Percentiles rank a stretch among this genome's conserved stretches.
These are phyloP conservation scores for Gonioctena quinquepunctata DNA, from an alignment of 1,140 invertebrate genomes.

Conservation along the genomic window DNA sequence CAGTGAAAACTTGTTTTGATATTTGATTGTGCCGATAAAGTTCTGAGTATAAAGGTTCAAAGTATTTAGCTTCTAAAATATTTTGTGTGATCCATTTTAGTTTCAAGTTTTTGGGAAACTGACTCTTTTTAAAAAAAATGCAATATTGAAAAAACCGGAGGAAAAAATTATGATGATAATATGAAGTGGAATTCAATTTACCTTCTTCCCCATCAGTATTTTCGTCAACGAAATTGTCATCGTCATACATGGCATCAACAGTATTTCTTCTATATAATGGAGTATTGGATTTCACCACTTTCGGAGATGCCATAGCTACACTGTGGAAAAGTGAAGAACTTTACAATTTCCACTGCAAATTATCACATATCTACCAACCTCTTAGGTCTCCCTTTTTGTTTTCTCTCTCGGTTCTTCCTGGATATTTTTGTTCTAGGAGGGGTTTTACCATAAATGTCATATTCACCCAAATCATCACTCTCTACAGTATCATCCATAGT, in stretches of 20 bases:
- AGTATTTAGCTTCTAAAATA: too few relatives aligned
- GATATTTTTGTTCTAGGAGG: conserved; percentile 60
- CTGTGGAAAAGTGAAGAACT: conserved; percentile 12
- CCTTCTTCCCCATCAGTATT: conserved; percentile 47
- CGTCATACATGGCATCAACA: conserved; percentile 59
- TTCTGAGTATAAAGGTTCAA: too few relatives aligned
- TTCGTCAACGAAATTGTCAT: conserved; percentile 59
- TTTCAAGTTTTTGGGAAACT: too few relatives aligned
- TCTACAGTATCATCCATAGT: conserved; percentile 6
- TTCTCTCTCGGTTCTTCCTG: conserved; percentile 58
- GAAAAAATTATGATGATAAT: too few relatives aligned
- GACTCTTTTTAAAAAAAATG: too few relatives aligned
- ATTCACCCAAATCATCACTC: conserved; percentile 42
- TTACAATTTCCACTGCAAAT: too few relatives aligned
- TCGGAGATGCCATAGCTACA: conserved; percentile 35
- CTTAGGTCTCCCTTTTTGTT: conserved; percentile 38
- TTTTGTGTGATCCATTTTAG: too few relatives aligned
- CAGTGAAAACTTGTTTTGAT: too few relatives aligned
- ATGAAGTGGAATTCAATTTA: too few relatives aligned
- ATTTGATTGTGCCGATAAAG: too few relatives aligned
- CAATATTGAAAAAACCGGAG: too few relatives aligned
- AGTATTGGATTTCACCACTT: conserved; percentile 31
- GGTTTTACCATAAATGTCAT: conserved; percentile 59
- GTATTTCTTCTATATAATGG: conserved; percentile 54
- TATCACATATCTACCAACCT: conserved; percentile 14